Conservation (phyloP, 2,113 vertebrate species). For the Coturnix japonica region DNA sequence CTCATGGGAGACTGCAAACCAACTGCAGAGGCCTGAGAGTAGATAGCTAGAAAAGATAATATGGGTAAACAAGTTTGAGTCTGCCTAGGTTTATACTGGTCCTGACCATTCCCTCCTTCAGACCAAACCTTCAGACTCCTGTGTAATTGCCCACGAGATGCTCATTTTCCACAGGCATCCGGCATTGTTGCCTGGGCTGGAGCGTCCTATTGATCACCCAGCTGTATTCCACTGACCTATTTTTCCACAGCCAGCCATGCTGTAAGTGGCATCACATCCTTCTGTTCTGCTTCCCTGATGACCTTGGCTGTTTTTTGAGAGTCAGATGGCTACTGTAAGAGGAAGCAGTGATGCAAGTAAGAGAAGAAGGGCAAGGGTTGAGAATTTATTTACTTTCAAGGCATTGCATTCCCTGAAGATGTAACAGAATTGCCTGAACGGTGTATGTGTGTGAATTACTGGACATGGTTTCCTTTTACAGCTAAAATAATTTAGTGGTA, state of each 20-base stretch:
- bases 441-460: background rate
- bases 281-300: background rate
- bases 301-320: background rate
- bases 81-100: background rate
- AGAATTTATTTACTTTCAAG: background rate
- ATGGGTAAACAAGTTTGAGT: background rate
- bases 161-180: background rate
- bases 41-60: background rate
- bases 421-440: background rate
- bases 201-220: background rate
- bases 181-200: background rate
- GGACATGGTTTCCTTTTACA: background rate
- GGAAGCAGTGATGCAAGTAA: background rate
- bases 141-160: background rate
- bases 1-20: rapidly evolving
- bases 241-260: background rate
- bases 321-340: rapidly evolving
- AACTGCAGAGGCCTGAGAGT: background rate
- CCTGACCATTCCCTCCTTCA: background rate
- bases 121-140: background rate
- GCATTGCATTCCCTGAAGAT: background rate
- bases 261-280: background rate
- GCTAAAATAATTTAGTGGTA: background rate
- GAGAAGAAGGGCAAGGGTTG: background rate
- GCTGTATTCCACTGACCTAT: background rate